A percentile compares a stretch with the other conserved stretches of the same genome.
These are phyloP conservation scores for Brotula barbata DNA, from an alignment of 2,797 vertebrate genomes.

Conservation along the genomic window DNA sequence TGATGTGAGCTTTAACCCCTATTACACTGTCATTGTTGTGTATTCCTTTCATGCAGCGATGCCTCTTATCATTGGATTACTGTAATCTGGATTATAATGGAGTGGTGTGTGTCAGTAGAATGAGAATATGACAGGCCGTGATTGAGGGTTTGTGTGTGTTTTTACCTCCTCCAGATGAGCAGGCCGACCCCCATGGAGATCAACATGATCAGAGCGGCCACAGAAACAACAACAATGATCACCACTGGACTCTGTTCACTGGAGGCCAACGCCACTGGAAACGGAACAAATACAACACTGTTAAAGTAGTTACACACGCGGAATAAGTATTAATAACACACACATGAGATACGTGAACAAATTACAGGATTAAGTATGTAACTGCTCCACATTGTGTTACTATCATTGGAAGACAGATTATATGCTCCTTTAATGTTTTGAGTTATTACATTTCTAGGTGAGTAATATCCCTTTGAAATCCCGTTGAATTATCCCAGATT, in stretches of 20 bases:
- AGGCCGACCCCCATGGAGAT: constrained; percentile 84
- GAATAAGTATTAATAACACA: neutral
- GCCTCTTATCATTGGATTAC: constrained; percentile 43
- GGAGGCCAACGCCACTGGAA: constrained; percentile 83
- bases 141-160: constrained; percentile 5
- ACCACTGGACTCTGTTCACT: constrained; percentile 89
- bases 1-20: constrained; percentile 26
- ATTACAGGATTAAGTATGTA: too few species aligned
- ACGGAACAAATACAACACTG: constrained; percentile 4
- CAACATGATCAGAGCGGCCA: constrained; percentile 87
- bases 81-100: constrained; percentile 58
- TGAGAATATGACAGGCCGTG: constrained; percentile 1
- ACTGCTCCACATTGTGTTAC: too few species aligned
- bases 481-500: too few species aligned
- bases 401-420: too few species aligned
- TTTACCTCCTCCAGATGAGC: constrained; percentile 92
- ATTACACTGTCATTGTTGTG: neutral
- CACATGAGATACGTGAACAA: too few species aligned
- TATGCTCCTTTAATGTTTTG: too few species aligned
- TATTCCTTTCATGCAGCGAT: constrained; percentile 19
- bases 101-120: constrained; percentile 7
- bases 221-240: constrained; percentile 85
- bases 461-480: too few species aligned
- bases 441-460: too few species aligned
- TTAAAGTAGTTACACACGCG: constrained; percentile 3